A percentile compares a stretch with the other conserved stretches of the same genome.
phyloP scores from a whole-genome alignment of 2,888 invertebrate genomes.

The Polymixis flavicincta region DNA sequence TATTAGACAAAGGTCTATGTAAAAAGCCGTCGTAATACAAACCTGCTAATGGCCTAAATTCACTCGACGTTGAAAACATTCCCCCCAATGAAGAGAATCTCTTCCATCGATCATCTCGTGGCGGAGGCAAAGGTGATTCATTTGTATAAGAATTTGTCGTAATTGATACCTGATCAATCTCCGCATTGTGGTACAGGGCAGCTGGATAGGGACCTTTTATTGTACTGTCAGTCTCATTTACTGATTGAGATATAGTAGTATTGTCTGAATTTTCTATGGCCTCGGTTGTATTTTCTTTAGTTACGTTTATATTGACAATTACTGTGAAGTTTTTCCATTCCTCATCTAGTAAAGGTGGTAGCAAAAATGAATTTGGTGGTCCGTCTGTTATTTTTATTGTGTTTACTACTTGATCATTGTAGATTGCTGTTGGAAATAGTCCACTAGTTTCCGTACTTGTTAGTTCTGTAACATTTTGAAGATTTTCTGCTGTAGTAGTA shows the following conservation, averaged over 20 bases:
- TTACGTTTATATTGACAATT: conserved; percentile 54
- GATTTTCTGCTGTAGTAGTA: conserved; percentile 21
- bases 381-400: conserved; percentile 46
- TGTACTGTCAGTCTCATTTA: conserved; percentile 63
- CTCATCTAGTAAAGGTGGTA: conserved; percentile 64
- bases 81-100: conserved; percentile 74
- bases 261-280: conserved; percentile 32
- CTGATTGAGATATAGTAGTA: conserved; percentile 49
- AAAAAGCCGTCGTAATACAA: conserved; percentile 87
- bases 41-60: conserved; percentile 85
- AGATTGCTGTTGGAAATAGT: conserved; percentile 53
- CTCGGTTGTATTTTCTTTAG: conserved; percentile 46
- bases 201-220: conserved; percentile 74
- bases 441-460: conserved; percentile 51
- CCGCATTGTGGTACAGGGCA: conserved; percentile 75
- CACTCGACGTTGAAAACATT: conserved; percentile 68
- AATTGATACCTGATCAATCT: conserved; percentile 82
- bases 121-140: conserved; percentile 74
- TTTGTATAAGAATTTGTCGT: conserved; percentile 81
- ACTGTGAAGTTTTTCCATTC: conserved; percentile 73
- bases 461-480: conserved; percentile 36
- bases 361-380: conserved; percentile 46
- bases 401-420: conserved; percentile 55
- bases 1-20: conserved; percentile 77
- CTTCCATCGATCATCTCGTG: conserved; percentile 81